phyloP scores from a whole-genome alignment of 1,140 invertebrate genomes.

The Neelides sp. region DNA sequence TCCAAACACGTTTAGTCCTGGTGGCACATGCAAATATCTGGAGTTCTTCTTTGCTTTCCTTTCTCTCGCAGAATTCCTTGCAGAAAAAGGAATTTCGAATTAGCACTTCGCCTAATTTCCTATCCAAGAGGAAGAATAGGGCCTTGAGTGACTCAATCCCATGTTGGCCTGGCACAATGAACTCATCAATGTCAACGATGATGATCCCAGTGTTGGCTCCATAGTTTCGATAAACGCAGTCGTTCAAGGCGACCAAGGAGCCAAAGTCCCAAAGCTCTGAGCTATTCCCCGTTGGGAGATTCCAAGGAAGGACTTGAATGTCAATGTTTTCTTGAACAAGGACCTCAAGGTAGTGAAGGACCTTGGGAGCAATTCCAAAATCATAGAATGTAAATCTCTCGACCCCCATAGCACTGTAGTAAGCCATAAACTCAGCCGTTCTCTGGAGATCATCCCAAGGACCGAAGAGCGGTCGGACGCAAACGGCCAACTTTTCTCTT shows the following conservation, averaged over 20 bases:
- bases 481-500: conserved; percentile 6
- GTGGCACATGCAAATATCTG: conserved; percentile 17
- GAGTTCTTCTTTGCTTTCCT: background rate
- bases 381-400: conserved; percentile 22
- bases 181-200: conserved; percentile 80
- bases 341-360: conserved; percentile 10
- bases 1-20: conserved; percentile 26
- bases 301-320: conserved; percentile 14
- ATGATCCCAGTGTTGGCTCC: conserved; percentile 61
- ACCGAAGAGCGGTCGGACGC: conserved; percentile 26
- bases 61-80: conserved; percentile 19
- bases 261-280: conserved; percentile 30
- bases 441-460: conserved; percentile 18
- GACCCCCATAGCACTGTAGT: conserved; percentile 23
- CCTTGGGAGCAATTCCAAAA: conserved; percentile 14
- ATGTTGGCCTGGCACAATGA: conserved; percentile 67
- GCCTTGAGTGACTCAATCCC: background rate
- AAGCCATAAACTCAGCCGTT: conserved; percentile 24
- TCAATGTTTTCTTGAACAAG: background rate
- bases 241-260: conserved; percentile 70
- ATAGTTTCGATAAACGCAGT: conserved; percentile 83
- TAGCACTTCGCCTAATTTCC: conserved; percentile 7
- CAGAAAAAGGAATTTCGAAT: conserved; percentile 29
- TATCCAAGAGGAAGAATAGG: background rate
- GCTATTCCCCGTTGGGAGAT: conserved; percentile 28